A percentile compares a stretch with the other conserved stretches of the same genome.
Conservation (phyloP, 2,797 vertebrate species). For the Pseudochirops corinnae region DNA sequence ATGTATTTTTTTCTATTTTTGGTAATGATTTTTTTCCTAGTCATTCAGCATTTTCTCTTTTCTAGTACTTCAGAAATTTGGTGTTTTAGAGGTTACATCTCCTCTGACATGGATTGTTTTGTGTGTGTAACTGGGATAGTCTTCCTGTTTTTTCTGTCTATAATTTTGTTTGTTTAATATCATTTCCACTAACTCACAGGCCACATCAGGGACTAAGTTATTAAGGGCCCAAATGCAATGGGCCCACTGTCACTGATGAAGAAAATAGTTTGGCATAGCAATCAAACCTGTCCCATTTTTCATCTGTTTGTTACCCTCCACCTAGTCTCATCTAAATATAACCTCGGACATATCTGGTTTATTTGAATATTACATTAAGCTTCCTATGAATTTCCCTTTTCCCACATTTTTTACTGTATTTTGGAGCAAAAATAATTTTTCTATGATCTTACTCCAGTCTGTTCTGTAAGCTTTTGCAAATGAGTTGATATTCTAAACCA, state of each 20-base stretch:
- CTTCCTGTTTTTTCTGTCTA: neutral
- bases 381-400: neutral
- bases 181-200: neutral
- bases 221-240: neutral
- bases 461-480: neutral
- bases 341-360: neutral
- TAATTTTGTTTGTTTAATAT: neutral
- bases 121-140: too few relatives aligned
- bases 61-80: neutral
- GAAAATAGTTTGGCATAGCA: neutral
- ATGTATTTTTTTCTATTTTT: neutral
- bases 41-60: neutral
- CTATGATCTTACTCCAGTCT: neutral
- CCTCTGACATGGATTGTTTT: neutral
- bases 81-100: neutral
- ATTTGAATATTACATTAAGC: neutral
- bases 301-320: neutral
- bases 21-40: neutral
- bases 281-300: neutral
- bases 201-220: neutral
- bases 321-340: neutral
- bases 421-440: neutral
- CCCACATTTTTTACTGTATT: neutral
- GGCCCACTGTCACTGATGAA: neutral
- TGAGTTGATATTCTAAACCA: conserved; percentile 5